A percentile compares a stretch with the other conserved stretches of the same genome.
Conservation (phyloP, 2,888 invertebrate genomes). For the Sepiola atlantica region DNA sequence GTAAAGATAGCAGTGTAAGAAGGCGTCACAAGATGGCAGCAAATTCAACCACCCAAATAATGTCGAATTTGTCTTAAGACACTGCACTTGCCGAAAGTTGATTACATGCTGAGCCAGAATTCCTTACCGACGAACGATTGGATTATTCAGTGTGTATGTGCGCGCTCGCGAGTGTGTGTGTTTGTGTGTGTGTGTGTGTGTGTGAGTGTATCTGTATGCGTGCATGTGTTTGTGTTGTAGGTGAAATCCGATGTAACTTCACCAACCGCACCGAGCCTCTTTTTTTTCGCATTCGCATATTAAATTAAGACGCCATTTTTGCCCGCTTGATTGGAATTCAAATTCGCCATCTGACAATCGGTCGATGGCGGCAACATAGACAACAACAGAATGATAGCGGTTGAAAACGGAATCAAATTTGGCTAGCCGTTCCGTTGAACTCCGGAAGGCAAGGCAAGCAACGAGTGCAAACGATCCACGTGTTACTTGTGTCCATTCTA, state of each 20-base stretch:
- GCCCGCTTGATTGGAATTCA: not conserved
- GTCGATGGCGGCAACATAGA: not conserved
- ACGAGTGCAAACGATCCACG: not conserved
- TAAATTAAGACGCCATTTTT: not conserved
- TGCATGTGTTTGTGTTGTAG: too few relatives aligned
- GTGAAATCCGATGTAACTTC: too few relatives aligned
- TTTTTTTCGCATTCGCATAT: not conserved
- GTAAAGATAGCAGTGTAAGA: not conserved
- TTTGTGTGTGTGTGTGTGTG: too few relatives aligned
- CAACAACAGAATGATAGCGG: not conserved
- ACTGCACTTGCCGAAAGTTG: not conserved
- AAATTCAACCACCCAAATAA: not conserved
- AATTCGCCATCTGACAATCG: not conserved
- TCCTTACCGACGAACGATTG: not conserved
- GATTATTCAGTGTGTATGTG: not conserved
- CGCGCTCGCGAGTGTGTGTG: too few relatives aligned
- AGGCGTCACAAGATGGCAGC: not conserved
- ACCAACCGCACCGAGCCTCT: not conserved
- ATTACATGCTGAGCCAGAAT: conserved; percentile 1
- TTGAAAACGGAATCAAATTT: not conserved
- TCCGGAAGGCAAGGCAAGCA: not conserved
- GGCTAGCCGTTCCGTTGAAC: not conserved
- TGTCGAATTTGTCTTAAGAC: not conserved
- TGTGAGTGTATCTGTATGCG: too few relatives aligned
- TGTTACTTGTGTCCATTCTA: not conserved